phyloP scores from a whole-genome alignment of 2,113 vertebrate species.

The Stigmatopora nigra region DNA sequence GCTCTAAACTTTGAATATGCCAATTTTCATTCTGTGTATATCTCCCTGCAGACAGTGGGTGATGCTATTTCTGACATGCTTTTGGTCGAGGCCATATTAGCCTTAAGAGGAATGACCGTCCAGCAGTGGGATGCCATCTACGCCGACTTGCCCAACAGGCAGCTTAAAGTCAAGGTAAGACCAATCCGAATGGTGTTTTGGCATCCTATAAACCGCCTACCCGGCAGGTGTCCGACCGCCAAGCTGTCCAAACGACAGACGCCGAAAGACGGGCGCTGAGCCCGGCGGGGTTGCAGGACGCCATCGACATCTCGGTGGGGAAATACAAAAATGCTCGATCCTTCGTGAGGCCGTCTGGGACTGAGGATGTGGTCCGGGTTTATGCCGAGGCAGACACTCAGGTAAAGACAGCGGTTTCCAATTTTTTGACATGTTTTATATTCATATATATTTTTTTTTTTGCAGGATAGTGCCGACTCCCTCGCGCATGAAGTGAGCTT shows the following conservation, averaged over 20 bases:
- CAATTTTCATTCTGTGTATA: background rate
- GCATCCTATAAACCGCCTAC: background rate
- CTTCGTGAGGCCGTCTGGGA: constrained; percentile 93
- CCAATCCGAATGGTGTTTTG: background rate
- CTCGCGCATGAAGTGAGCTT: constrained; percentile 86
- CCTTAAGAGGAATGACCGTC: constrained; percentile 76
- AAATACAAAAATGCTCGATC: constrained; percentile 74
- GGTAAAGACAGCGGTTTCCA: constrained; percentile 60
- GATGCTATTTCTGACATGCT: constrained; percentile 93
- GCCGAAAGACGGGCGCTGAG: constrained; percentile 78
- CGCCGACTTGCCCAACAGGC: constrained; percentile 83
- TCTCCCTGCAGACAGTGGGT: constrained; percentile 72
- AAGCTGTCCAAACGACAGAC: constrained; percentile 80
- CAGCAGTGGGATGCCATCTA: constrained; percentile 90
- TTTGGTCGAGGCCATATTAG: constrained; percentile 84
- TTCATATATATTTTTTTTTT: constrained; percentile 16
- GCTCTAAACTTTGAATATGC: too few relatives aligned
- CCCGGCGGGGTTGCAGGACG: constrained; percentile 81
- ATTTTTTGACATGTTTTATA: background rate
- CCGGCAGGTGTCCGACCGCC: constrained; percentile 79
- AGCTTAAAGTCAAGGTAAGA: constrained; percentile 88
- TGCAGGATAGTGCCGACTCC: constrained; percentile 80
- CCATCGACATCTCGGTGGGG: constrained; percentile 74
- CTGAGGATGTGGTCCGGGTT: constrained; percentile 85
- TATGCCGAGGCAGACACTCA: constrained; percentile 90